A percentile compares a stretch with the other conserved stretches of the same genome.
phyloP scores from a whole-genome alignment of 2,113 vertebrate genomes.

The Smithornis capensis region DNA sequence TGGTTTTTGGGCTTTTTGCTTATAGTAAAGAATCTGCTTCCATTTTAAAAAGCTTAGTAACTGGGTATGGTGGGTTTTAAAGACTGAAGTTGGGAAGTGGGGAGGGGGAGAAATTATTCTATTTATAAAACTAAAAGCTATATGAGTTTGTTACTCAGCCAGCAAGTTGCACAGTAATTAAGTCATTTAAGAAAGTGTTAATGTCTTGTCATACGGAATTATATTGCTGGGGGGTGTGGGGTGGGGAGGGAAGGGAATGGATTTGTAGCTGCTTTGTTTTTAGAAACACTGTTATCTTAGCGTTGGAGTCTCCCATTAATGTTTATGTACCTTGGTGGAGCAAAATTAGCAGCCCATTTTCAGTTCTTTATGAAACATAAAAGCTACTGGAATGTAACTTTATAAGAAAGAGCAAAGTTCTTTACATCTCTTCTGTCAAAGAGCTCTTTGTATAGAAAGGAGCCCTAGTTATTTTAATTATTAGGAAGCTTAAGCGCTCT shows the following conservation, averaged over 20 bases:
- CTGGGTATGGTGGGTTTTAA: conserved; percentile 46
- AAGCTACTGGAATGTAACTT: background rate
- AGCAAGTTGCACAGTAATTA: conserved; percentile 49
- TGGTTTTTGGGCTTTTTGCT: conserved; percentile 73
- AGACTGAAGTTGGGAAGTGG: background rate
- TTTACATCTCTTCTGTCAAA: background rate
- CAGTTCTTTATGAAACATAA: background rate
- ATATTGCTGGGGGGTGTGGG: background rate
- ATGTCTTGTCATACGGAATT: background rate
- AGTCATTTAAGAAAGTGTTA: background rate
- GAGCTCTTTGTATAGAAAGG: background rate
- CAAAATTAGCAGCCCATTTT: background rate
- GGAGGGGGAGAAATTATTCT: background rate
- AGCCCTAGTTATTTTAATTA: background rate
- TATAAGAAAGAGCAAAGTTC: background rate
- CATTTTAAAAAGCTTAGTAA: conserved; percentile 1
- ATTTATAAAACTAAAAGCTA: background rate
- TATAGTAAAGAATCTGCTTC: conserved; percentile 55
- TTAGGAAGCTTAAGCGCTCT: background rate
- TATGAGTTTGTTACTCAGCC: background rate
- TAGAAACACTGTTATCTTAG: background rate
- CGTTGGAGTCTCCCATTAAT: background rate
- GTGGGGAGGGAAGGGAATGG: background rate
- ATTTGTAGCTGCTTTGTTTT: conserved; percentile 19
- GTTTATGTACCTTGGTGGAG: background rate